phyloP scores from a whole-genome alignment of 2,113 vertebrate genomes.

The Okapia johnstoni region DNA sequence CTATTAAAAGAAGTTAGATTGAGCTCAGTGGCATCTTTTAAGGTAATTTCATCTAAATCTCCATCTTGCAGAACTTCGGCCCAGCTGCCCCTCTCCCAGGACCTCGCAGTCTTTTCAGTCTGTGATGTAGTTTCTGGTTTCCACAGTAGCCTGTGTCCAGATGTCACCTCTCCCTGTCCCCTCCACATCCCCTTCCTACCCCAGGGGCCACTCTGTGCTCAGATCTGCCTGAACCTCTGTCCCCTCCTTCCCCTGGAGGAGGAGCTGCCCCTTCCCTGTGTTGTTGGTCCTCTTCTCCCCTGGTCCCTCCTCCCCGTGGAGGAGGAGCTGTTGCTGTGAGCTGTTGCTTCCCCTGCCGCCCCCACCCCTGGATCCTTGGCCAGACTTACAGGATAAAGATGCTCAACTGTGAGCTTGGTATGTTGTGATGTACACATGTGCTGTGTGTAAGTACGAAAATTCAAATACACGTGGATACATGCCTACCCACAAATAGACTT shows the following conservation, averaged over 20 bases:
- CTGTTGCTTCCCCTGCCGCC: neutral
- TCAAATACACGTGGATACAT: fast-evolving
- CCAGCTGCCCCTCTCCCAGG: neutral
- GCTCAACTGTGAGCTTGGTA: neutral
- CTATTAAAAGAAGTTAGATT: neutral
- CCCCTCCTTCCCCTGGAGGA: neutral
- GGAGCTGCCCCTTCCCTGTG: neutral
- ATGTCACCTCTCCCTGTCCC: neutral
- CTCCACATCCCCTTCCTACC: neutral
- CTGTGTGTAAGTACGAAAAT: neutral
- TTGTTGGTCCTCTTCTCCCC: neutral
- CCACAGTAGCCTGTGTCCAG: neutral
- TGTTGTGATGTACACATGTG: neutral
- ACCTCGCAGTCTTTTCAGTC: neutral
- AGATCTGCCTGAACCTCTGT: neutral
- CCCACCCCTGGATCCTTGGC: neutral
- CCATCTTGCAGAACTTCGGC: neutral
- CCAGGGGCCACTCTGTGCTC: neutral
- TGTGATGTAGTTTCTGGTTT: neutral
- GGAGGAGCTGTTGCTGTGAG: neutral
- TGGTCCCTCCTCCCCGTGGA: neutral
- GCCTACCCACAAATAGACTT: neutral
- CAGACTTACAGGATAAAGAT: neutral
- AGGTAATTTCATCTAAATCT: neutral
- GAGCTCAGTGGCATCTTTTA: neutral